Base-by-base conservation (phyloP, 2,113 vertebrate species). In the Bubo blakistoni region DNA sequence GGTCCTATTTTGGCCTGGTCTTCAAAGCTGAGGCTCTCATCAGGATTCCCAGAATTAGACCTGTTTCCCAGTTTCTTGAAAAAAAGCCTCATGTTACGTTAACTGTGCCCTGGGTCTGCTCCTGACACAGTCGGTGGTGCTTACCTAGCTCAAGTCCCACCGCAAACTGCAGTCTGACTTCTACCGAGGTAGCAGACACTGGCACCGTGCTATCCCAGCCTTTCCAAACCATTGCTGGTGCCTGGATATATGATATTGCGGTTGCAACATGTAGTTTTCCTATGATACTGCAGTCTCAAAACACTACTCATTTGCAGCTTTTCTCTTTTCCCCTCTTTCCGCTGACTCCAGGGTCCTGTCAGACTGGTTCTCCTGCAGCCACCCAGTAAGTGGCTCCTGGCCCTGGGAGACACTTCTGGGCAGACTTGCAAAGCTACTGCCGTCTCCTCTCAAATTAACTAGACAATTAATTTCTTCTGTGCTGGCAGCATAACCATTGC, bases 31-130 rank as follows among this genome's bases (percentile, higher is more conserved):
- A 74, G 51, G 22, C 26, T 54, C 15, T 55, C 22, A 15, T n/a
- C 5, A 10, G 52, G 17, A 38, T 55, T 71, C n/a, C 57, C 26
- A 52, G n/a, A 76, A 38, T 49, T 21, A 32, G 20, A 58, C 36
- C 25, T 2, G 0, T 25, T 74, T 47, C 54, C 47, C 65, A 12
- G 30, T 49, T 74, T 42, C 27, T 32, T 49, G 17, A 11, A 61
- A 59, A 61, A 44, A 5, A 15, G 0, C 7, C 4, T 49, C 6
- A 1, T 7, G 21, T 32, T 38, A 17, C 0, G 0, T 11, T 15
- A 11, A 8, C n/a, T 22, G n/a, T 44, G 5, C 27, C 29, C 16
- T 11, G 13, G 4, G 24, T 83, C 42, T 46, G 42, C 12, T 38
- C 29, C 42, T 16, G 20, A 7, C 15, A 9, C 26, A 9, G 38